Percentiles rank a stretch among this genome's conserved stretches.
Conservation (phyloP, 2,113 vertebrate species). For the Tinamus guttatus region DNA sequence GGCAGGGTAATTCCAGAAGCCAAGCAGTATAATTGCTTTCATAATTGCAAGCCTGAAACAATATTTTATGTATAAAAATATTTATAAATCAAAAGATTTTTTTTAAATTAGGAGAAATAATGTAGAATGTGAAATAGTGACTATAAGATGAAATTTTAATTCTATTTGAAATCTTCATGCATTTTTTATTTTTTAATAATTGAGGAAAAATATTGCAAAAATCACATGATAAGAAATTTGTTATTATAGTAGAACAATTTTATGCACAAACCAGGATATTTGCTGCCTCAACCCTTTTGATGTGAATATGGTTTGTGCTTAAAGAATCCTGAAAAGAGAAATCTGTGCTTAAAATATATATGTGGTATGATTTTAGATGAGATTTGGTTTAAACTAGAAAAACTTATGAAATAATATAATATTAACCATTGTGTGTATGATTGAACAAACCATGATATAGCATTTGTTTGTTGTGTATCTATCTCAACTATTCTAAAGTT, state of each 20-base stretch:
- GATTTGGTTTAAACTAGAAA: constrained; percentile 8
- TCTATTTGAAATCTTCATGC: not conserved
- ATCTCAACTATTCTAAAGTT: not conserved
- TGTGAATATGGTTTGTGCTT: not conserved
- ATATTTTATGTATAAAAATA: constrained; percentile 44
- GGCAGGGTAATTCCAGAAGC: constrained; percentile 57
- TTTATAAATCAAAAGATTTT: constrained; percentile 33
- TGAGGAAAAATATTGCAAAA: not conserved
- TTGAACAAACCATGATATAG: not conserved
- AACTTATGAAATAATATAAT: not conserved
- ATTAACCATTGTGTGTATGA: not conserved
- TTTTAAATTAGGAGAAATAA: constrained; percentile 17
- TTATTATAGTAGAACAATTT: not conserved
- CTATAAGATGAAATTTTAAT: constrained; percentile 19
- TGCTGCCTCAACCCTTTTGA: constrained; percentile 6
- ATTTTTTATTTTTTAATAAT: not conserved
- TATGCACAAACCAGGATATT: not conserved
- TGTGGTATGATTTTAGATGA: not conserved
- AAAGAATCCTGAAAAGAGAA: not conserved
- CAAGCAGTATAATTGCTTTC: constrained; percentile 34
- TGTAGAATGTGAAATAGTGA: constrained; percentile 31
- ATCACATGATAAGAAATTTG: not conserved
- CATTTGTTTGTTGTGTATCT: not conserved
- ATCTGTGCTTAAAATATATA: not conserved
- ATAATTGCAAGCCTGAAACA: constrained; percentile 50